These are phyloP conservation scores for Ataeniobius toweri DNA, from an alignment of 2,797 vertebrate genomes.

Conservation along the genomic window DNA sequence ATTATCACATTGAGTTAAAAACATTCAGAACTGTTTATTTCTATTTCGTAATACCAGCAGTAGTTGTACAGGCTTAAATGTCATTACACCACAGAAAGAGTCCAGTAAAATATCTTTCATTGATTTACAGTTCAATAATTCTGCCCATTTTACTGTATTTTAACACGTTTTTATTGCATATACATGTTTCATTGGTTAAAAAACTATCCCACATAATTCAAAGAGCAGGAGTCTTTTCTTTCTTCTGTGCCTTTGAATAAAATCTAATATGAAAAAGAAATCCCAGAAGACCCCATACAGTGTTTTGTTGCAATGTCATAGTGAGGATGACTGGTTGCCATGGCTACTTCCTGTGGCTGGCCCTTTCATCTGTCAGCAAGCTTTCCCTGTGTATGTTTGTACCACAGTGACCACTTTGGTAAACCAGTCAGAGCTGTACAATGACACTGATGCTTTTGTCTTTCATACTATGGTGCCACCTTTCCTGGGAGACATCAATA, in stretches of 20 bases:
- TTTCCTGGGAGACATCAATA: background rate
- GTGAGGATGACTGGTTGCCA: conserved; percentile 52
- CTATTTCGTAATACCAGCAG: no score
- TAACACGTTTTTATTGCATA: background rate
- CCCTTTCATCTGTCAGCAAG: conserved; percentile 57
- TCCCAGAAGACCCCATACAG: conserved; percentile 33
- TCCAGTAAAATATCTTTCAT: background rate
- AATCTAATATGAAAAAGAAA: conserved; percentile 16
- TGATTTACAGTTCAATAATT: background rate
- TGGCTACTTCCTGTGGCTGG: conserved; percentile 41
- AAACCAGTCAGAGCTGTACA: conserved; percentile 11
- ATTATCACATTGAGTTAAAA: background rate
- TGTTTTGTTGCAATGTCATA: conserved; percentile 34
- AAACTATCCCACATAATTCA: background rate
- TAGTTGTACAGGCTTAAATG: background rate
- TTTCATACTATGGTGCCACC: background rate
- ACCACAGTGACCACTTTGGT: conserved; percentile 6
- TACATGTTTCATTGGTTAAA: background rate
- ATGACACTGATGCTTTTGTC: background rate
- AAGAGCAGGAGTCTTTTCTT: background rate
- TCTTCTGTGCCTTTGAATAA: conserved; percentile 15
- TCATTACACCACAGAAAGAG: no score
- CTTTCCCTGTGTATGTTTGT: conserved; percentile 16
- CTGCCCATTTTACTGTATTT: background rate
- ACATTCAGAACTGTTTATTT: background rate